phyloP scores from a whole-genome alignment of 2,797 vertebrate species.

The Crypturellus tataupa region DNA sequence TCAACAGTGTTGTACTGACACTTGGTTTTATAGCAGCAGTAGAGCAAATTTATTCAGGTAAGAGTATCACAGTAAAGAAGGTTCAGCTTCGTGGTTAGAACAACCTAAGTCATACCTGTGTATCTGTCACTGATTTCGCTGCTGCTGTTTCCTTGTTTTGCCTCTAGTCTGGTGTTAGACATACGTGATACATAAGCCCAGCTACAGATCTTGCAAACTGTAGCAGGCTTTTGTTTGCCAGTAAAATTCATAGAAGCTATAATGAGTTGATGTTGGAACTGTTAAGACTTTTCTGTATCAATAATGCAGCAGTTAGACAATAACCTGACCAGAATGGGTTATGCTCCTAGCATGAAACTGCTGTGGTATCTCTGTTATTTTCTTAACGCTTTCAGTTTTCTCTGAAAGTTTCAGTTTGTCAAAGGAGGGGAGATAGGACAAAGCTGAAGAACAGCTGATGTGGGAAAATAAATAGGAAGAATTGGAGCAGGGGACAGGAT shows the following conservation, averaged over 20 bases:
- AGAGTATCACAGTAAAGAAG: background rate
- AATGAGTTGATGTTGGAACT: background rate
- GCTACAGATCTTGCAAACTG: background rate
- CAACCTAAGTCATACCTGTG: background rate
- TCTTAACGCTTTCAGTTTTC: background rate
- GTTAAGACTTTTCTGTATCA: background rate
- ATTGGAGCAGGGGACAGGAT: background rate
- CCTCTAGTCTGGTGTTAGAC: background rate
- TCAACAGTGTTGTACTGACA: conserved; percentile 67
- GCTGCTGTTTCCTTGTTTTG: background rate
- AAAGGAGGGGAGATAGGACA: background rate
- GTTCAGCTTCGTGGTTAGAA: background rate
- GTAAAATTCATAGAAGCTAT: background rate
- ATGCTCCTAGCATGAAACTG: background rate
- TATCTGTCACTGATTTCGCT: background rate
- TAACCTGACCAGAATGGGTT: background rate
- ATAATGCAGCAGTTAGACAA: background rate
- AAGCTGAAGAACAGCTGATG: background rate
- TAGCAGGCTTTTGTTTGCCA: background rate
- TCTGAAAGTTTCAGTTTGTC: background rate
- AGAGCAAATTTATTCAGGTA: conserved; percentile 72
- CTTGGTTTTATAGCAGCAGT: conserved; percentile 64
- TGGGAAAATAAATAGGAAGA: conserved; percentile 8
- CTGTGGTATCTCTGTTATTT: background rate
- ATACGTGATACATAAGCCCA: background rate